A percentile compares a stretch with the other conserved stretches of the same genome.
phyloP scores from a whole-genome alignment of 2,113 vertebrate genomes.

The Coregonus clupeaformis region DNA sequence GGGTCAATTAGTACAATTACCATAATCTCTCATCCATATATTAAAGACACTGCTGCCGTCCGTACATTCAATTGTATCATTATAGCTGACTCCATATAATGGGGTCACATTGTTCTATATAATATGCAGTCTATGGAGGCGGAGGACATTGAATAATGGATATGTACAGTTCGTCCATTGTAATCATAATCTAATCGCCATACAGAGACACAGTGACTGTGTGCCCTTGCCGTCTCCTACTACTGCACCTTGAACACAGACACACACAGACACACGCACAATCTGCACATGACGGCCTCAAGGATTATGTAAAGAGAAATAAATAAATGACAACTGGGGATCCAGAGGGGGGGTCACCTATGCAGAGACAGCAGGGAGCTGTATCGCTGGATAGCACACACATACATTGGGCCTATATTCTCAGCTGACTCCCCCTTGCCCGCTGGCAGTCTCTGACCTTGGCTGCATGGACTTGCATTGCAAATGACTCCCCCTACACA shows the following conservation, averaged over 20 bases:
- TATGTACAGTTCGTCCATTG: conserved; percentile 14
- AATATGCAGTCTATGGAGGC: conserved; percentile 15
- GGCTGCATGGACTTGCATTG: no score
- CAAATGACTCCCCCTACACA: no score
- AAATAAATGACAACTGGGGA: no score
- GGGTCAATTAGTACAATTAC: conserved; percentile 14
- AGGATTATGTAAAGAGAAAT: no score
- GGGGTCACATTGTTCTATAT: conserved; percentile 27
- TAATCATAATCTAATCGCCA: conserved; percentile 27
- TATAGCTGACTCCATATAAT: conserved; percentile 24
- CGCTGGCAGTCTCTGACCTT: no score
- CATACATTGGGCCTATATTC: no score
- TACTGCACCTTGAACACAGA: background rate
- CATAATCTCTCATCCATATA: conserved; percentile 34
- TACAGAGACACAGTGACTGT: conserved; percentile 18
- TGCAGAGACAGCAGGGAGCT: no score
- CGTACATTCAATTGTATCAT: background rate
- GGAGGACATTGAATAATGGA: conserved; percentile 44
- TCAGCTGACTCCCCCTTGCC: no score
- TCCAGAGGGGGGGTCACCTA: no score
- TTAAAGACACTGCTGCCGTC: conserved; percentile 26
- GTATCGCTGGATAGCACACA: no score
- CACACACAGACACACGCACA: conserved; percentile 1
- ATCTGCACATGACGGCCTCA: background rate
- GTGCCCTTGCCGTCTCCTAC: conserved; percentile 21